Evolutionary conservation across 2,113 vertebrate genomes (phyloP).

Genomic region (Trichomycterus rosablanca): DNA sequence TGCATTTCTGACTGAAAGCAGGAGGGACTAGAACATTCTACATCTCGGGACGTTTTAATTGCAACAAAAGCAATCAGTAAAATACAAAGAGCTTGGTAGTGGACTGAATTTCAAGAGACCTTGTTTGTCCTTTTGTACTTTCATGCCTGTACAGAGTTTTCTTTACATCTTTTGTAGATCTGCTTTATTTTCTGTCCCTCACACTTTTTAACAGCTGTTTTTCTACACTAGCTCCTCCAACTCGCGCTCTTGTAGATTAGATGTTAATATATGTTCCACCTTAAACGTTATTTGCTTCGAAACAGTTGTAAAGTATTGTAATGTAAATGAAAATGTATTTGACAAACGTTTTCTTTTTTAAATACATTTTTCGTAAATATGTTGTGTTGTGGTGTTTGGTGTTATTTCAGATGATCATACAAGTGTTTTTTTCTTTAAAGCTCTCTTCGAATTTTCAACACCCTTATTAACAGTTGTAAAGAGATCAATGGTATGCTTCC

Average conservation of each 20-base stretch:
- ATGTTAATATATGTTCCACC: background rate
- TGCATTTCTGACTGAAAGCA: no score
- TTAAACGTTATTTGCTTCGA: background rate
- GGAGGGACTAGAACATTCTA: no score
- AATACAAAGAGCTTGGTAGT: no score
- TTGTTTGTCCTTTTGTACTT: background rate
- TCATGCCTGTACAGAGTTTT: background rate
- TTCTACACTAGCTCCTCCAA: background rate
- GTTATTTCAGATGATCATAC: no score
- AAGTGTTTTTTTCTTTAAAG: no score
- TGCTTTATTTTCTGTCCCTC: background rate
- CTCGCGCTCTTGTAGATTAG: background rate
- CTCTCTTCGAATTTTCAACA: no score
- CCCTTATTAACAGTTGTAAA: no score
- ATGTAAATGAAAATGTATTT: constrained; percentile 50
- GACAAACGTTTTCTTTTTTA: constrained; percentile 57
- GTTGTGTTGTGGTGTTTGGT: no score
- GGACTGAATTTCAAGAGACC: no score
- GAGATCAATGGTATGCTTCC: no score
- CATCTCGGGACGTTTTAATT: no score
- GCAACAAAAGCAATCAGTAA: no score
- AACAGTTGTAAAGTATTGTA: constrained; percentile 40
- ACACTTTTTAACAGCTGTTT: background rate
- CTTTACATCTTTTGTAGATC: background rate
- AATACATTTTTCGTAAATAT: constrained; percentile 65